Evolutionary conservation across 2,113 vertebrate species (phyloP).

Genomic region (Hippocampus mohnikei): DNA sequence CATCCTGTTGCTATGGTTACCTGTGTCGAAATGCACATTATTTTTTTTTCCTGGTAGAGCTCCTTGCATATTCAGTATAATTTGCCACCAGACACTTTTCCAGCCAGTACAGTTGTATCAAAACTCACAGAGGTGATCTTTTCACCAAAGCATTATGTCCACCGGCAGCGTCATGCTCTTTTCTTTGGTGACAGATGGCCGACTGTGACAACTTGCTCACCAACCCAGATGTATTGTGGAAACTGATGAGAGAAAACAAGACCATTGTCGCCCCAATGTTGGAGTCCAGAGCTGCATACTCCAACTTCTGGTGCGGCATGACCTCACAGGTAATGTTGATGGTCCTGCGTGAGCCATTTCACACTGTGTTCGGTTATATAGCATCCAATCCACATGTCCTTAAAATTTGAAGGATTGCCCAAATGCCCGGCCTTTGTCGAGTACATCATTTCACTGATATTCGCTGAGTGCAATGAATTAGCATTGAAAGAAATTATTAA

Average conservation of each 20-base stretch:
- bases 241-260: slow-evolving; percentile 89
- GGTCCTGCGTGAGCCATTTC: slow-evolving; percentile 1
- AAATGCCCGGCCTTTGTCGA: not conserved
- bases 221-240: slow-evolving; percentile 79
- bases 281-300: slow-evolving; percentile 89
- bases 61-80: slow-evolving; percentile 9
- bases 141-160: not conserved
- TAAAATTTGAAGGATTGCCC: not conserved
- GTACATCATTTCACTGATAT: too few species aligned
- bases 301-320: slow-evolving; percentile 97
- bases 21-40: slow-evolving; percentile 9
- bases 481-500: not conserved
- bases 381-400: not conserved
- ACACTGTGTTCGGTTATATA: not conserved
- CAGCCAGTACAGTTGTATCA: slow-evolving; percentile 7
- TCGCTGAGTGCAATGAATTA: too few species aligned
- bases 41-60: not conserved
- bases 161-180: slow-evolving; percentile 20
- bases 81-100: not conserved
- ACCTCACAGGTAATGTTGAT: slow-evolving; percentile 80
- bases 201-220: slow-evolving; percentile 92
- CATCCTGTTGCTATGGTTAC: slow-evolving; percentile 31
- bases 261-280: slow-evolving; percentile 90
- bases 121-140: not conserved
- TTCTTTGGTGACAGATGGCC: slow-evolving; percentile 68